A percentile compares a stretch with the other conserved stretches of the same genome.
Conservation (phyloP, 2,797 vertebrate genomes). For the Caiman crocodilus region DNA sequence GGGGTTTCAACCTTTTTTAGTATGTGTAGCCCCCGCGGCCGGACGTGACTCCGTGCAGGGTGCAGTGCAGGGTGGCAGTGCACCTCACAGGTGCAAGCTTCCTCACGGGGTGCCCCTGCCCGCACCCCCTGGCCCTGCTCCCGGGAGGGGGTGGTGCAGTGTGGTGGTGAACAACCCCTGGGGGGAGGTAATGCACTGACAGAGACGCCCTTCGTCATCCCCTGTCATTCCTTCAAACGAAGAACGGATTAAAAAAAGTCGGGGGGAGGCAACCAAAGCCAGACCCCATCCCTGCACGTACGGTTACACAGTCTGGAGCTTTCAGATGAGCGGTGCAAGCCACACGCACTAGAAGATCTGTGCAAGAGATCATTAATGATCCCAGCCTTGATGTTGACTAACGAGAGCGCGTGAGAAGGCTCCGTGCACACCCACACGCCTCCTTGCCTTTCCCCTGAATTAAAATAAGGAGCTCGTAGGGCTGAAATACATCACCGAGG, state of each 20-base stretch:
- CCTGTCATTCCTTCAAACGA: neutral
- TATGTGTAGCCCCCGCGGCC: too few relatives aligned
- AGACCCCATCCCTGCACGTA: constrained; percentile 22
- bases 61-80: too few relatives aligned
- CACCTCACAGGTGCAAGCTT: too few relatives aligned
- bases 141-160: too few relatives aligned
- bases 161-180: neutral
- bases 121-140: too few relatives aligned
- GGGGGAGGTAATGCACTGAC: neutral
- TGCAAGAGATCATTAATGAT: constrained; percentile 32
- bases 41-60: too few relatives aligned
- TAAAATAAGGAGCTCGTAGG: neutral
- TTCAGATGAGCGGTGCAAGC: neutral
- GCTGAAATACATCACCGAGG: neutral
- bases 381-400: constrained; percentile 42
- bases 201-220: neutral
- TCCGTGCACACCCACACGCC: neutral
- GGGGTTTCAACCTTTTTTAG: too few relatives aligned
- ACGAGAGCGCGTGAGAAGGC: constrained; percentile 13
- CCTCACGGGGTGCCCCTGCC: too few relatives aligned
- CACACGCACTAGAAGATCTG: neutral
- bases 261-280: neutral
- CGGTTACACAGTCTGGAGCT: constrained; percentile 57
- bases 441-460: neutral
- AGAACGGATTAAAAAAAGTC: constrained; percentile 19